Conservation (phyloP, 2,888 invertebrate species). For the Thymelicus acteon region DNA sequence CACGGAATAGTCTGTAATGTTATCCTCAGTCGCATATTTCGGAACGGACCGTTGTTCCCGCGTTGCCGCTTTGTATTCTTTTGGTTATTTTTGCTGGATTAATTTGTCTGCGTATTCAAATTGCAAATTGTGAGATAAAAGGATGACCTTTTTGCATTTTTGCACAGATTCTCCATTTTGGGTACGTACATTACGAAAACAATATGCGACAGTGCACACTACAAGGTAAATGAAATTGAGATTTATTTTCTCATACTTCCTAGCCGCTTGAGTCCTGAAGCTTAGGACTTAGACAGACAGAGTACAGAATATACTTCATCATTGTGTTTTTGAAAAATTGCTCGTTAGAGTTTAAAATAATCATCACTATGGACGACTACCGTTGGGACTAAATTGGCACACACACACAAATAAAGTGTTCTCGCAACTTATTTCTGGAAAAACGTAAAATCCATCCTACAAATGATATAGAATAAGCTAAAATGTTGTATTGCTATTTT, state of each 20-base stretch:
- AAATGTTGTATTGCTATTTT: no score
- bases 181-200: slow-evolving; percentile 19
- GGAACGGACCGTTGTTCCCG: slow-evolving; percentile 61
- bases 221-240: slow-evolving; percentile 7
- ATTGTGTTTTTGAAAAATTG: no score
- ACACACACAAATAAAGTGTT: no score
- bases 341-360: no score
- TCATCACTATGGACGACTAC: no score
- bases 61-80: slow-evolving; percentile 67
- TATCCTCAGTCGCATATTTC: slow-evolving; percentile 71
- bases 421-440: no score
- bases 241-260: not conserved
- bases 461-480: no score
- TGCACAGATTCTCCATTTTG: slow-evolving; percentile 44
- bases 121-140: slow-evolving; percentile 79
- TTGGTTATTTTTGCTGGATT: slow-evolving; percentile 76
- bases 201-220: slow-evolving; percentile 24
- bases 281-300: not conserved
- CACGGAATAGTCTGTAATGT: slow-evolving; percentile 53
- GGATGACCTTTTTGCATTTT: slow-evolving; percentile 71
- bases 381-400: no score
- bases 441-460: no score
- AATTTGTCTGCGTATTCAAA: slow-evolving; percentile 83
- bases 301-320: not conserved
- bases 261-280: not conserved